phyloP scores from a whole-genome alignment of 2,888 invertebrate species.

The Drosophila koepferae region DNA sequence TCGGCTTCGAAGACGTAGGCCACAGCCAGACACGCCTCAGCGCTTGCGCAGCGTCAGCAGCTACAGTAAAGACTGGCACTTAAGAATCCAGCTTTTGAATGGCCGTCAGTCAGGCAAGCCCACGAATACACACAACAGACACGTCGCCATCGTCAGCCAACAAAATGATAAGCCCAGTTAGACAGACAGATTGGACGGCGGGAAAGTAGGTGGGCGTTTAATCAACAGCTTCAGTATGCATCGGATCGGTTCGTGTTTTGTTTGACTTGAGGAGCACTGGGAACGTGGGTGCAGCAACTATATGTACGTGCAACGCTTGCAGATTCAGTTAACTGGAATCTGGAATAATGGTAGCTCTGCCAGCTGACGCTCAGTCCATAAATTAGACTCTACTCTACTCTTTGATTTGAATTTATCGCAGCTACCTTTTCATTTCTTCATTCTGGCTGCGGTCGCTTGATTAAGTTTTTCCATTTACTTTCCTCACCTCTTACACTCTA shows the following conservation, averaged over 20 bases:
- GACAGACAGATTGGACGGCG: conserved; percentile 38
- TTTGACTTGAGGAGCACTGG: conserved; percentile 15
- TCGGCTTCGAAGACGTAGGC: conserved; percentile 26
- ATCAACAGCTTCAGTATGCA: conserved; percentile 40
- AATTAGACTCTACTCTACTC: conserved; percentile 50
- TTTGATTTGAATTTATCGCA: conserved; percentile 61
- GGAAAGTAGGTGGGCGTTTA: conserved; percentile 72
- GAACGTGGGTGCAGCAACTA: conserved; percentile 56
- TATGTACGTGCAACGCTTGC: conserved; percentile 60
- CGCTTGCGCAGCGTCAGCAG: conserved; percentile 47
- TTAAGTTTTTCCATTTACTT: conserved; percentile 47
- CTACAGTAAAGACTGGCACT: conserved; percentile 44
- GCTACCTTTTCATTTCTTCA: conserved; percentile 52
- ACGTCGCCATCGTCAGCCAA: conserved; percentile 11
- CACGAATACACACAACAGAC: conserved; percentile 3
- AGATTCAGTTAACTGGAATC: conserved; percentile 41
- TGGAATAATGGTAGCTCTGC: conserved; percentile 6
- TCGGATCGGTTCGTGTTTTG: conserved; percentile 7
- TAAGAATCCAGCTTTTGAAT: conserved; percentile 59
- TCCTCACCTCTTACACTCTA: conserved; percentile 26
- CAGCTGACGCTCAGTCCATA: conserved; percentile 25
- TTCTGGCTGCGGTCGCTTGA: conserved; percentile 54
- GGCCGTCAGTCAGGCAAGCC: conserved; percentile 60
- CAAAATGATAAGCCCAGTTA: conserved; percentile 65
- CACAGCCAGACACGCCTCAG: conserved; percentile 59